phyloP scores from a whole-genome alignment of 2,797 vertebrate species.

The Agapornis canus region DNA sequence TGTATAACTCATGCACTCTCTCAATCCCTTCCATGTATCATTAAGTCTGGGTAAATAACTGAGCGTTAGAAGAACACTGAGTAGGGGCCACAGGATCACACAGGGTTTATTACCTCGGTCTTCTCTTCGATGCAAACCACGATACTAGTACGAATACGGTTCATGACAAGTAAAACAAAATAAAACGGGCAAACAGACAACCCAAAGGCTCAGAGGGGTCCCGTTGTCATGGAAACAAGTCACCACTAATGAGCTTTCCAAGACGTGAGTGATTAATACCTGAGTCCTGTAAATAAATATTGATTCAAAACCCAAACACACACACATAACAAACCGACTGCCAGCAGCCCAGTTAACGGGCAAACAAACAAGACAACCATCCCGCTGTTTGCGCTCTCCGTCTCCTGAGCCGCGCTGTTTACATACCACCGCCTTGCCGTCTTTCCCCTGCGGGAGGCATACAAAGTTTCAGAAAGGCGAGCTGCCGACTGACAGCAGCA shows the following conservation, averaged over 20 bases:
- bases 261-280: constrained; percentile 25
- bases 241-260: constrained; percentile 47
- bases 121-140: neutral
- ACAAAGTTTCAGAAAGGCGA: neutral
- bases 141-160: accelerated
- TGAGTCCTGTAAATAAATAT: neutral
- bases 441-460: neutral
- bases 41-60: neutral
- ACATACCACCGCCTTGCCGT: neutral
- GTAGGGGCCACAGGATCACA: neutral
- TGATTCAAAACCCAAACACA: neutral
- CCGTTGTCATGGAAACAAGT: constrained; percentile 67
- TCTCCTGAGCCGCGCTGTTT: neutral
- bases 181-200: neutral
- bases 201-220: constrained; percentile 44
- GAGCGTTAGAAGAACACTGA: neutral
- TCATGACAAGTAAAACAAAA: neutral
- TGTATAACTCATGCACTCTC: neutral
- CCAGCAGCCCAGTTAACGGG: neutral
- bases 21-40: neutral
- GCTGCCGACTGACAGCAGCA: neutral
- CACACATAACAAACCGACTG: neutral
- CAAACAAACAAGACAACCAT: neutral
- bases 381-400: neutral
- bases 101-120: neutral